Evolutionary conservation across 2,888 invertebrate species (phyloP).

Genomic region (Coelopa pilipes): DNA sequence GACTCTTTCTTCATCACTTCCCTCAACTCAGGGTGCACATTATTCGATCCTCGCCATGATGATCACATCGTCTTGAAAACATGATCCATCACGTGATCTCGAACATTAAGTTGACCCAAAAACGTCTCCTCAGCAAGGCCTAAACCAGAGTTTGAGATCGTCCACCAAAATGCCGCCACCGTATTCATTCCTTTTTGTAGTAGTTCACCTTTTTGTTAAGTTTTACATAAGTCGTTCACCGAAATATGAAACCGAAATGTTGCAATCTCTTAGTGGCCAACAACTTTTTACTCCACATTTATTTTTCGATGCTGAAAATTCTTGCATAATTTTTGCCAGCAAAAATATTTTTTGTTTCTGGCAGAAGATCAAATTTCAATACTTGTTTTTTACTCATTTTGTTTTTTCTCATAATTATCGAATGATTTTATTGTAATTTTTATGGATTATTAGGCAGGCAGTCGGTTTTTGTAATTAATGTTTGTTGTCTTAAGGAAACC

Average conservation of each 20-base stretch:
- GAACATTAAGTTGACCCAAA: not conserved
- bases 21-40: too few relatives aligned
- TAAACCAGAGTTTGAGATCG: not conserved
- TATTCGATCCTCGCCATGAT: too few relatives aligned
- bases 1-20: too few relatives aligned
- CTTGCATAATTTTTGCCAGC: slow-evolving; percentile 34
- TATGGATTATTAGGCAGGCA: not conserved
- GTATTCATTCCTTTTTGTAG: not conserved
- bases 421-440: not conserved
- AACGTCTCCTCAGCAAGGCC: not conserved
- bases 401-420: not conserved
- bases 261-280: not conserved
- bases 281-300: not conserved
- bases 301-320: slow-evolving; percentile 11
- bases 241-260: slow-evolving; percentile 20
- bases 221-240: slow-evolving; percentile 14
- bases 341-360: not conserved
- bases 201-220: not conserved
- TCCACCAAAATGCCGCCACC: not conserved
- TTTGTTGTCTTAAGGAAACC: slow-evolving; percentile 8
- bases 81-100: not conserved
- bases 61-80: too few relatives aligned
- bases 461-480: not conserved
- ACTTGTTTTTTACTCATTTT: not conserved
- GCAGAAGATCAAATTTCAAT: slow-evolving; percentile 28